Percentiles rank a stretch among this genome's conserved stretches.
Evolutionary conservation across 2,797 vertebrate species (phyloP).

Genomic region (Spizella passerina): DNA sequence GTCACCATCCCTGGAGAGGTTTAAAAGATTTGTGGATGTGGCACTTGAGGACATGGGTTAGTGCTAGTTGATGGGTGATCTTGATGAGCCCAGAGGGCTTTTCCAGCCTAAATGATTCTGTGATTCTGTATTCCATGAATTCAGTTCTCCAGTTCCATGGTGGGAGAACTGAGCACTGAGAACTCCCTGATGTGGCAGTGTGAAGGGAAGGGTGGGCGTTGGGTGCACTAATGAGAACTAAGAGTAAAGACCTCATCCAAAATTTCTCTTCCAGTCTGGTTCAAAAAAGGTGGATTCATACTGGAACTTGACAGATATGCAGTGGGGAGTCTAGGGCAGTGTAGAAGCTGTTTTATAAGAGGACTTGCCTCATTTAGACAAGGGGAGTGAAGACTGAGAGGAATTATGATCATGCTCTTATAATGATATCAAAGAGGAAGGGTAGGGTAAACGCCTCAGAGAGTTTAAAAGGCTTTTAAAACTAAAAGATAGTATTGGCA

Average conservation of each 20-base stretch:
- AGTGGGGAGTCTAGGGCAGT: background rate
- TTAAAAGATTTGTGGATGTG: background rate
- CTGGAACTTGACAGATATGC: background rate
- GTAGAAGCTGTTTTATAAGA: background rate
- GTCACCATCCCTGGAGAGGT: background rate
- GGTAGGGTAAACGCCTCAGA: background rate
- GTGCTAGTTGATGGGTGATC: background rate
- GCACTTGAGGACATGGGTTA: background rate
- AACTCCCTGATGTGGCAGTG: background rate
- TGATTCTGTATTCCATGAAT: background rate
- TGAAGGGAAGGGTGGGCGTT: background rate
- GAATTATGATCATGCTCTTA: background rate
- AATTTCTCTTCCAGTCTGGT: background rate
- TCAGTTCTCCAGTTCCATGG: background rate
- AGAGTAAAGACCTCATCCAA: background rate
- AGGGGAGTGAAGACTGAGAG: background rate
- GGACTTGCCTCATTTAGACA: background rate
- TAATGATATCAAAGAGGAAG: background rate
- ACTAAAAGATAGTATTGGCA: background rate
- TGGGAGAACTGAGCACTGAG: background rate
- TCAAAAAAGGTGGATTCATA: background rate
- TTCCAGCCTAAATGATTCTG: background rate
- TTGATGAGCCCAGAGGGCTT: background rate
- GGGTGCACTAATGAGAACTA: background rate
- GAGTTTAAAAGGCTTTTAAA: background rate